Evolutionary conservation across 2,797 vertebrate species (phyloP).

Genomic region (Malacoctenus gilli): DNA sequence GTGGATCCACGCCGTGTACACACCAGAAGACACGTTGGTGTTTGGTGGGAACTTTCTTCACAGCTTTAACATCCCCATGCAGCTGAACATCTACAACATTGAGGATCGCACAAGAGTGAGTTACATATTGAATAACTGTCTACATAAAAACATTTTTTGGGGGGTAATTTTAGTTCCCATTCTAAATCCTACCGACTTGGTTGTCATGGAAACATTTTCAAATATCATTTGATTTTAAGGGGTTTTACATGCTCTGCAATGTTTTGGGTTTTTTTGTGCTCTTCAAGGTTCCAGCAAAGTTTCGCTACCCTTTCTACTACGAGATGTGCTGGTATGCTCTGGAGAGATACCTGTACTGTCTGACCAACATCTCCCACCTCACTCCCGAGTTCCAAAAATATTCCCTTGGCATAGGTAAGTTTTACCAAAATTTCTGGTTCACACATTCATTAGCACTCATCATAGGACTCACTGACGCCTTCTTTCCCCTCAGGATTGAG

Average conservation of each 20-base stretch:
- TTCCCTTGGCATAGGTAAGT: slow-evolving; percentile 92
- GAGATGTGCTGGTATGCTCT: slow-evolving; percentile 99
- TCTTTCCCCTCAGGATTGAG: slow-evolving; percentile 83
- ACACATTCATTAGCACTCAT: neutral
- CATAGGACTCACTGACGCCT: neutral
- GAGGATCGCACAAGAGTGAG: slow-evolving; percentile 95
- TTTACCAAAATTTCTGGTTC: neutral
- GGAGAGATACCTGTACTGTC: slow-evolving; percentile 94
- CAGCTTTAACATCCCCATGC: slow-evolving; percentile 99
- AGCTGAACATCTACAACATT: slow-evolving; percentile 96
- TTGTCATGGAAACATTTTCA: no score
- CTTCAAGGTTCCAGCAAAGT: slow-evolving; percentile 93
- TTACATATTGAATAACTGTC: neutral
- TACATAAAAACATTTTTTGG: no score
- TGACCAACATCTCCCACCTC: slow-evolving; percentile 92
- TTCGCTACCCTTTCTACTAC: slow-evolving; percentile 97
- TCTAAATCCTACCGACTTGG: no score
- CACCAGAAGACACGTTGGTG: slow-evolving; percentile 94
- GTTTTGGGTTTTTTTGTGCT: slow-evolving; percentile 18
- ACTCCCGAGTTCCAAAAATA: slow-evolving; percentile 97
- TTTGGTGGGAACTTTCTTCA: slow-evolving; percentile 98
- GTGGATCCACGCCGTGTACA: slow-evolving; percentile 99
- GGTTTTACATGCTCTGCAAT: neutral
- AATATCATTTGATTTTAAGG: neutral
- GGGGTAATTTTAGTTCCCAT: no score